Evolutionary conservation across 2,113 vertebrate species (phyloP).

Genomic region (Limnothrissa miodon): DNA sequence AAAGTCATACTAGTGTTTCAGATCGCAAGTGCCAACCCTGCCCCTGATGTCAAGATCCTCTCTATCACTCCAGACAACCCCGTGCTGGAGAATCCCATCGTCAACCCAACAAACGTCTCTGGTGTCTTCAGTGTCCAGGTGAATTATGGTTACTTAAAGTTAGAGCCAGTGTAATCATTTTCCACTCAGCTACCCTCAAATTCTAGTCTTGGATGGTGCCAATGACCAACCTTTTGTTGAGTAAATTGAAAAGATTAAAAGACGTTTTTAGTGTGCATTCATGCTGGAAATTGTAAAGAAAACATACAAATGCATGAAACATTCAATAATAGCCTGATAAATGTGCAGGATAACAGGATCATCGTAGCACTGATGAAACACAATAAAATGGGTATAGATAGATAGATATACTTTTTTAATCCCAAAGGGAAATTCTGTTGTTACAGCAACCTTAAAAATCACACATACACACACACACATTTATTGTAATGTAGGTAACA

Average conservation of each 20-base stretch:
- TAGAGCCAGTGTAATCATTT: background rate
- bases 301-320: background rate
- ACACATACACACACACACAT: too few species aligned
- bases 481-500: too few species aligned
- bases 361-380: too few species aligned
- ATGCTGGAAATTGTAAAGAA: background rate
- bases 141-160: background rate
- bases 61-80: conserved; percentile 20
- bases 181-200: background rate
- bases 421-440: too few species aligned
- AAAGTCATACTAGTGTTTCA: conserved; percentile 22
- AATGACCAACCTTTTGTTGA: background rate
- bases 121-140: conserved; percentile 33
- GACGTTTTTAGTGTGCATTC: background rate
- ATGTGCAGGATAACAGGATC: background rate
- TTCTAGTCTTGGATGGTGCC: background rate
- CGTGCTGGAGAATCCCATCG: conserved; percentile 30
- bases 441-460: too few species aligned
- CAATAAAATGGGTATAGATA: too few species aligned
- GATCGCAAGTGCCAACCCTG: background rate
- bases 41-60: conserved; percentile 9
- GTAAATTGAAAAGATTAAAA: too few species aligned
- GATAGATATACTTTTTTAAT: too few species aligned
- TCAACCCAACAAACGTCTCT: conserved; percentile 7
- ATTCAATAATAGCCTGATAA: background rate